phyloP scores from a whole-genome alignment of 2,113 vertebrate genomes.

The Fulmarus glacialis region DNA sequence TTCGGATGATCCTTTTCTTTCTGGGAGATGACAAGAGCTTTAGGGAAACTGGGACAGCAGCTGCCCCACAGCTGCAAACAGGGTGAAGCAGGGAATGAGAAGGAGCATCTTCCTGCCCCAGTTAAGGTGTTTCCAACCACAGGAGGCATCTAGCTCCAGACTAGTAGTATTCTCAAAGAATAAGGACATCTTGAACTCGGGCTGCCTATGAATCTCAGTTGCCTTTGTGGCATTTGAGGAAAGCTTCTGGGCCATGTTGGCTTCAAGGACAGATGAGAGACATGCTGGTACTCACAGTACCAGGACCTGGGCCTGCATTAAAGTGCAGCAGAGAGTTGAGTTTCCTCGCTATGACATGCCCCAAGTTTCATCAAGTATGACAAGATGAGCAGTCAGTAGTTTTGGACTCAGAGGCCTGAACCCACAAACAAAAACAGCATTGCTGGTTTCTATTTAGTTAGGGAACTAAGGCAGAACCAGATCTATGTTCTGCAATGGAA shows the following conservation, averaged over 20 bases:
- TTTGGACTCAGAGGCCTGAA: neutral
- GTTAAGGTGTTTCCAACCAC: neutral
- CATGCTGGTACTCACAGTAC: neutral
- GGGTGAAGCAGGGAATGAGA: neutral
- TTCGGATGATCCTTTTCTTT: neutral
- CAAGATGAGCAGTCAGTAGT: neutral
- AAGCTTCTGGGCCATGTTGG: neutral
- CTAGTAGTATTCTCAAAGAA: neutral
- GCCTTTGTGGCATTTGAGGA: neutral
- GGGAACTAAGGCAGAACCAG: neutral
- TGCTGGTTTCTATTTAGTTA: neutral
- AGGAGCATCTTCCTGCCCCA: neutral
- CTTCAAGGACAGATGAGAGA: neutral
- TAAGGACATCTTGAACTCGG: neutral
- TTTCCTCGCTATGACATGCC: neutral
- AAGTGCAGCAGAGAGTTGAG: neutral
- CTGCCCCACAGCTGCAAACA: neutral
- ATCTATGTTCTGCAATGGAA: neutral
- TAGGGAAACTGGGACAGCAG: neutral
- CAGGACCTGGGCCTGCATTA: neutral
- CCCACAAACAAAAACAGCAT: neutral
- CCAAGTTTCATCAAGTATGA: neutral
- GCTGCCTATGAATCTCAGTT: neutral
- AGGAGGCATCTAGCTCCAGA: neutral
- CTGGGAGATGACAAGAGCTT: neutral